Evolutionary conservation across 2,888 invertebrate genomes (phyloP).

Genomic region (Drosophila percnosoma): DNA sequence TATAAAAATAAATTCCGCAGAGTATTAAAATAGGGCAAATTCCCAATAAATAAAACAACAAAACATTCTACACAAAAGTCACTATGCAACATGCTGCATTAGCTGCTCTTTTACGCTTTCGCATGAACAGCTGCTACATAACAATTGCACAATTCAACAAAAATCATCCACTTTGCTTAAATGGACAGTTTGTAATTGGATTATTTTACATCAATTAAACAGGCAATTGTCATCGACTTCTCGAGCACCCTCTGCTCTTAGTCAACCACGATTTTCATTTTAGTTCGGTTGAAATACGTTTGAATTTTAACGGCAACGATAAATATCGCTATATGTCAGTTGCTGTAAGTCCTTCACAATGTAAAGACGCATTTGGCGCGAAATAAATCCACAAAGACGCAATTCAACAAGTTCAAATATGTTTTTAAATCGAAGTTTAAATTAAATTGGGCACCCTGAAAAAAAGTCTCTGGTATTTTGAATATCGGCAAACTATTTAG

Average conservation of each 20-base stretch:
- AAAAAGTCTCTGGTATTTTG: background rate
- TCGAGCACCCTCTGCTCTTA: background rate
- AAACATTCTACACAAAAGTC: slow-evolving; percentile 31
- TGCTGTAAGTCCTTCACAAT: too few species aligned
- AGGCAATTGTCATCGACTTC: slow-evolving; percentile 10
- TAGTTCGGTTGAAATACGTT: too few species aligned
- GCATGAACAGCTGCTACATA: slow-evolving; percentile 33
- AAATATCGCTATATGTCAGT: too few species aligned
- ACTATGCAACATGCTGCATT: slow-evolving; percentile 34
- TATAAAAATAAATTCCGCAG: background rate
- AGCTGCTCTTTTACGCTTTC: slow-evolving; percentile 25
- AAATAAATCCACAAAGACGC: too few species aligned
- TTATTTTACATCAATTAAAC: slow-evolving; percentile 40
- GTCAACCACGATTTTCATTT: background rate
- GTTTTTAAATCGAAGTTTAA: background rate
- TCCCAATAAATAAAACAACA: slow-evolving; percentile 21
- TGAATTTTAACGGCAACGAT: too few species aligned
- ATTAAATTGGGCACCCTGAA: background rate
- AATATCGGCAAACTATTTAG: background rate
- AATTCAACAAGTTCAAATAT: background rate
- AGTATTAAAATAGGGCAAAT: background rate
- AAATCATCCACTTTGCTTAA: slow-evolving; percentile 18
- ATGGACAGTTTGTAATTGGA: slow-evolving; percentile 30
- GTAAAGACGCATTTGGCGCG: too few species aligned
- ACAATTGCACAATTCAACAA: slow-evolving; percentile 31